These are phyloP conservation scores for Nylanderia fulva DNA, from an alignment of 1,140 invertebrate species.

Conservation along the genomic window DNA sequence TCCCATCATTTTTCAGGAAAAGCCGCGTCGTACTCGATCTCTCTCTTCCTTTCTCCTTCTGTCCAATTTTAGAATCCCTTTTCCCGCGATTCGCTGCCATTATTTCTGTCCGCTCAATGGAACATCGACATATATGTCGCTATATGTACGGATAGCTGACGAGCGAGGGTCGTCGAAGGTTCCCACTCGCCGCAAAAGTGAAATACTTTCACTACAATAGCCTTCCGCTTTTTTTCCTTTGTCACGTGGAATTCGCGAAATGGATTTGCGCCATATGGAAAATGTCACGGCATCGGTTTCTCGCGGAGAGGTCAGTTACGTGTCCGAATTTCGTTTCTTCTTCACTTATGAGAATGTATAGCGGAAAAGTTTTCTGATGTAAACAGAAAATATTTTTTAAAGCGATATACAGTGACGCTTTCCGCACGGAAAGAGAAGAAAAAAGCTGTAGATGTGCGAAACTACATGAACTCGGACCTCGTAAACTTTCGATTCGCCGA, in stretches of 20 bases:
- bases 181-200: constrained; percentile 46
- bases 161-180: constrained; percentile 28
- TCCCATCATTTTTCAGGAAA: constrained; percentile 73
- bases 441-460: neutral
- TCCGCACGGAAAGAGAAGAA: neutral
- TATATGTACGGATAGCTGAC: constrained; percentile 42
- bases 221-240: constrained; percentile 43
- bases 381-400: constrained; percentile 20
- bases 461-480: neutral
- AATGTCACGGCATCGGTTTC: neutral
- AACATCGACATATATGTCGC: constrained; percentile 62
- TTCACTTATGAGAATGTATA: constrained; percentile 5
- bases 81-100: constrained; percentile 39
- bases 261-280: constrained; percentile 39
- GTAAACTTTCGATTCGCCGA: constrained; percentile 19
- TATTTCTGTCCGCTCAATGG: constrained; percentile 69
- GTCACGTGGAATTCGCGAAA: constrained; percentile 49
- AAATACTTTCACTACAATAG: constrained; percentile 62
- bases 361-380: constrained; percentile 37
- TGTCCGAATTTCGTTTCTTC: neutral
- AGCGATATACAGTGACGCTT: neutral
- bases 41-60: neutral
- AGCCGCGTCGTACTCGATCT: constrained; percentile 30
- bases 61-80: constrained; percentile 35
- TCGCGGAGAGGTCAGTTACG: constrained; percentile 39